Conservation (phyloP, 2,113 vertebrate genomes). For the Psophia crepitans region DNA sequence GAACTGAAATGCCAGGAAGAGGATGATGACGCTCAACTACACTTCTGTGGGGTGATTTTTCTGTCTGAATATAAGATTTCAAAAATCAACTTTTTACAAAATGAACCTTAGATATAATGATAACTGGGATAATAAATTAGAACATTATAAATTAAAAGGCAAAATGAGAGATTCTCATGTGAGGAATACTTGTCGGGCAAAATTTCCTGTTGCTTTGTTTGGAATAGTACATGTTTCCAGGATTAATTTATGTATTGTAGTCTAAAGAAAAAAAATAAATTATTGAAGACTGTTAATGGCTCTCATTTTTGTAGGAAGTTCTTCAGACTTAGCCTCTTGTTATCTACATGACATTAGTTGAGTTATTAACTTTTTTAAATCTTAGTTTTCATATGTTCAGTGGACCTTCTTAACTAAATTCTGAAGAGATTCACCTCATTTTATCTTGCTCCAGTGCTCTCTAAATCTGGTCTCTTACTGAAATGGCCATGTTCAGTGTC, state of each 20-base stretch:
- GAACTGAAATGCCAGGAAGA: not conserved
- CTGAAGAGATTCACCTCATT: not conserved
- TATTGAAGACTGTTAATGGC: not conserved
- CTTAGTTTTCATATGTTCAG: not conserved
- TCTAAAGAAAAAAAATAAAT: not conserved
- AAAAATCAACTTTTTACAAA: not conserved
- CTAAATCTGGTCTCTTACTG: not conserved
- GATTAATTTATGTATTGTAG: not conserved
- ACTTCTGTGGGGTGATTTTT: not conserved
- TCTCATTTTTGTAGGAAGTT: not conserved
- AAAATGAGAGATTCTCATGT: not conserved
- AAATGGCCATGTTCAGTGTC: not conserved
- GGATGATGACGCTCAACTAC: not conserved
- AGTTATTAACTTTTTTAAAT: not conserved
- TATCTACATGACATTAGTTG: not conserved
- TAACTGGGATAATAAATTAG: not conserved
- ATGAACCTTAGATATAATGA: not conserved
- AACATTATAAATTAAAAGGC: not conserved
- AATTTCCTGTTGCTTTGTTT: not conserved
- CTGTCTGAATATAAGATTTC: not conserved
- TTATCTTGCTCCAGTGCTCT: not conserved
- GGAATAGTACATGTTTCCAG: not conserved
- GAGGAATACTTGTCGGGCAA: not conserved
- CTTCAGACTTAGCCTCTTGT: not conserved
- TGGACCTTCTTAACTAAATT: not conserved